Evolutionary conservation across 2,888 invertebrate genomes (phyloP), one percentile per base, ranked within the genome.

Genomic region (Saturnia pavonia): DNA sequence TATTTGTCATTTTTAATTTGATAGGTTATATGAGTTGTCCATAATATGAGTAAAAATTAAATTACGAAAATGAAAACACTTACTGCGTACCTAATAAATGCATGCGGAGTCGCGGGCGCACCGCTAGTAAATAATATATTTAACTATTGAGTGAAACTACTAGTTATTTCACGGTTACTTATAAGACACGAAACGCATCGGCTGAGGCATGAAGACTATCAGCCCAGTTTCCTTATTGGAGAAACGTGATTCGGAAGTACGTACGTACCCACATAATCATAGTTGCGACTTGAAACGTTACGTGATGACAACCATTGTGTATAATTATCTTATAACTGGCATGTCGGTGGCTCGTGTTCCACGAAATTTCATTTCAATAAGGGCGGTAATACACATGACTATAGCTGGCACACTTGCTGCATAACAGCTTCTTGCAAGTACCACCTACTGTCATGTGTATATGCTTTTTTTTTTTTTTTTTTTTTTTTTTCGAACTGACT

Each of bases 181-280:
- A 54, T n/a, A 40, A 65, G 65, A 65, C 65, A 40, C n/a, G 34
- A 60, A 27, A 65, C 40, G 65, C 40, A 40, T 40, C 40, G 19
- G 11, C 40, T 11, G 12, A 54, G 0, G n/a, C 65, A 16, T 65
- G 65, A 65, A 65, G 40, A 65, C 16, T 40, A 40, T 65, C 19
- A 40, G 34, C 25, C 8, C 3, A 65, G 40, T 65, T 65, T 65
- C 65, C 43, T 70, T 66, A 65, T 63, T 40, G n/a, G 67, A 67
- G 67, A 67, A 45, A n/a, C 40, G 65, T 65, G 65, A 65, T 65
- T 65, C 57, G 42, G 34, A 70, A 67, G 25, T 40, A 42, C 54
- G 25, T 27, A 60, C 54, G 7, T 48, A 16, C n/a, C 19, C 6
- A 54, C 54, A n/a, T 67, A 19, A 57, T 54, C 54, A 54, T 45